These are phyloP conservation scores for Macroglossus sobrinus DNA, from an alignment of 2,113 vertebrate species.

Conservation along the genomic window DNA sequence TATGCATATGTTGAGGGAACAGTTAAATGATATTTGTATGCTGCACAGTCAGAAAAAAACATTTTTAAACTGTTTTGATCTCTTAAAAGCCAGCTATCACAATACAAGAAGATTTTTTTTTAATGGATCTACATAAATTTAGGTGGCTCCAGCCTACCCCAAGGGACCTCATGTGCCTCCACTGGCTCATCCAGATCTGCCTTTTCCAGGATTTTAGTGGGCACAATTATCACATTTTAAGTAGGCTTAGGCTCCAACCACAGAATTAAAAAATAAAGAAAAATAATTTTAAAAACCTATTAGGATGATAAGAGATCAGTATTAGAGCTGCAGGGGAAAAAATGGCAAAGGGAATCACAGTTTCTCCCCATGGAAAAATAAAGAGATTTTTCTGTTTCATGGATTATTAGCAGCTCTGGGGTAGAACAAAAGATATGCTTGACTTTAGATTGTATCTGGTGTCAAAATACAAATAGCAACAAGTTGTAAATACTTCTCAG, in stretches of 20 bases:
- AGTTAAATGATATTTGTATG: constrained; percentile 80
- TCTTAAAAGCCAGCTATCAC: constrained; percentile 73
- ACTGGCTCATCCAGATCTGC: constrained; percentile 57
- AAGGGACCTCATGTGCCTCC: constrained; percentile 42
- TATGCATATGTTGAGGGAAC: constrained; percentile 65
- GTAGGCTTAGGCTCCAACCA: constrained; percentile 65
- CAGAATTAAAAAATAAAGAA: neutral
- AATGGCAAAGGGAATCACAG: neutral
- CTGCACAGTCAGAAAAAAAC: constrained; percentile 64
- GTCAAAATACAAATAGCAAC: neutral
- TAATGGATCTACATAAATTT: constrained; percentile 71
- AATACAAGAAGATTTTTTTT: constrained; percentile 66
- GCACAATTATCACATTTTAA: constrained; percentile 71
- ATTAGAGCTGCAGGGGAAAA: neutral
- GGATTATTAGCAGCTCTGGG: neutral
- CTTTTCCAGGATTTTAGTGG: constrained; percentile 59
- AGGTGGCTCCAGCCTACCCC: constrained; percentile 69
- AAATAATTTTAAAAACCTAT: constrained; percentile 18
- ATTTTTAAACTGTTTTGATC: constrained; percentile 74
- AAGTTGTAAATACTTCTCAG: neutral
- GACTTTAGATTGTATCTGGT: neutral
- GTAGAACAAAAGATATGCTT: neutral
- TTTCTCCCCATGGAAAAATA: constrained; percentile 37
- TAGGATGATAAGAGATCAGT: constrained; percentile 22
- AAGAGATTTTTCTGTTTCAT: neutral